Conservation (phyloP, 1,140 invertebrate genomes). For the Holcopasites calliopsidis region DNA sequence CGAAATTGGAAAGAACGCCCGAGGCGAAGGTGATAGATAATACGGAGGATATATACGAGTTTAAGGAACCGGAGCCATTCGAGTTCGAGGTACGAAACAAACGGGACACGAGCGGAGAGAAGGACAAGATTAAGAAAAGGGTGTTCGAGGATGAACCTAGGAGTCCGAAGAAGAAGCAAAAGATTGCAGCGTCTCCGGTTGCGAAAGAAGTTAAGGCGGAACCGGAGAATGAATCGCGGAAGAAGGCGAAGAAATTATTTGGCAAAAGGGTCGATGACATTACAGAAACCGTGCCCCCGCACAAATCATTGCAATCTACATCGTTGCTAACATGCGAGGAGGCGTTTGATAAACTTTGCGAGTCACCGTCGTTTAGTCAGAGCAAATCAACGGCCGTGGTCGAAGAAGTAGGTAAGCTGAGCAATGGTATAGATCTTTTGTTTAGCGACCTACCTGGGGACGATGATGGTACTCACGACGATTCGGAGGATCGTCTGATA, state of each 20-base stretch:
- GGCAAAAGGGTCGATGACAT: conserved; percentile 67
- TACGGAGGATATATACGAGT: conserved; percentile 91
- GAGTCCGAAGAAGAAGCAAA: conserved; percentile 76
- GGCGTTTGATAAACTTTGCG: conserved; percentile 80
- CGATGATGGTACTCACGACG: conserved; percentile 69
- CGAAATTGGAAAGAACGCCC: conserved; percentile 64
- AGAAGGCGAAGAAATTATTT: conserved; percentile 67
- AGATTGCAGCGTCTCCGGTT: conserved; percentile 48
- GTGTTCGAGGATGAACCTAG: conserved; percentile 74
- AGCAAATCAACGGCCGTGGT: conserved; percentile 36
- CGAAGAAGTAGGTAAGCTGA: conserved; percentile 50
- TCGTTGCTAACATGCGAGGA: conserved; percentile 68
- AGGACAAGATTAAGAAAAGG: conserved; percentile 76
- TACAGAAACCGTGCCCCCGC: neutral
- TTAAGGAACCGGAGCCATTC: conserved; percentile 93
- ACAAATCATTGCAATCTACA: conserved; percentile 11
- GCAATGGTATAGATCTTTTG: conserved; percentile 63
- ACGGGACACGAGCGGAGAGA: conserved; percentile 72
- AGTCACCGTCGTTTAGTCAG: conserved; percentile 69
- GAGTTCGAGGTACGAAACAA: conserved; percentile 86
- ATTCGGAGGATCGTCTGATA: conserved; percentile 79
- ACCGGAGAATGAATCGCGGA: conserved; percentile 59
- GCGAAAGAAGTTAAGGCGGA: conserved; percentile 69
- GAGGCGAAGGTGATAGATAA: conserved; percentile 67
- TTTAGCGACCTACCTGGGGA: conserved; percentile 71